A percentile compares a stretch with the other conserved stretches of the same genome.
phyloP scores from a whole-genome alignment of 1,140 invertebrate species.

The Melipona quadrifasciata region DNA sequence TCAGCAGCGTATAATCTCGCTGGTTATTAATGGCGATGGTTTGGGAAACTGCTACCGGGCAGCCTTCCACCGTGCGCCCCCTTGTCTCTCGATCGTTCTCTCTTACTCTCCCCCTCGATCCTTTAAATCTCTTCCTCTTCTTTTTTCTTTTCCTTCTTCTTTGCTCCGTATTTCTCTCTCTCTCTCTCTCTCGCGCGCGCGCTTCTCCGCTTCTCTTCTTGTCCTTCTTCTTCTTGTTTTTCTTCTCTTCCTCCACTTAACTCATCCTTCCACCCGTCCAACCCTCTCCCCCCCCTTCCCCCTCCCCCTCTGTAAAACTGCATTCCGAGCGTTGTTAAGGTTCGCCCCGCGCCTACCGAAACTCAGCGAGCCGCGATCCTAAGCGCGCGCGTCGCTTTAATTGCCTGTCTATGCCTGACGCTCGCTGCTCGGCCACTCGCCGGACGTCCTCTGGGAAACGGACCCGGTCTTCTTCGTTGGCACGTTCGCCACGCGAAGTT shows the following conservation, averaged over 20 bases:
- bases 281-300: conserved; percentile 56
- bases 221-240: background rate
- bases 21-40: conserved; percentile 80
- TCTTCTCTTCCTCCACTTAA: conserved; percentile 59
- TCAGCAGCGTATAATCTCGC: conserved; percentile 79
- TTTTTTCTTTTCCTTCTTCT: conserved; percentile 62
- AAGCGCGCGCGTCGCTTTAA: conserved; percentile 59
- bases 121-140: conserved; percentile 58
- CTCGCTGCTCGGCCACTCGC: background rate
- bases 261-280: conserved; percentile 42
- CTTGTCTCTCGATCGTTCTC: conserved; percentile 56
- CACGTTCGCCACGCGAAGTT: too few relatives aligned
- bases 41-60: conserved; percentile 81
- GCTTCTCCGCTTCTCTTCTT: background rate
- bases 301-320: conserved; percentile 67
- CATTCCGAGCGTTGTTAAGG: conserved; percentile 72
- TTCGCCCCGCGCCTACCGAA: conserved; percentile 58
- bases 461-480: background rate
- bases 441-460: conserved; percentile 53
- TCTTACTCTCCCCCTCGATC: conserved; percentile 61
- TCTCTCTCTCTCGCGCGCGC: conserved; percentile 42
- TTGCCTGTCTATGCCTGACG: conserved; percentile 62
- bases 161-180: conserved; percentile 46
- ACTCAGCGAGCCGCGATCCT: conserved; percentile 57
- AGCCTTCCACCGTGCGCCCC: conserved; percentile 59